Evolutionary conservation across 2,888 invertebrate species (phyloP).

Genomic region (Diachrysia chrysitis): DNA sequence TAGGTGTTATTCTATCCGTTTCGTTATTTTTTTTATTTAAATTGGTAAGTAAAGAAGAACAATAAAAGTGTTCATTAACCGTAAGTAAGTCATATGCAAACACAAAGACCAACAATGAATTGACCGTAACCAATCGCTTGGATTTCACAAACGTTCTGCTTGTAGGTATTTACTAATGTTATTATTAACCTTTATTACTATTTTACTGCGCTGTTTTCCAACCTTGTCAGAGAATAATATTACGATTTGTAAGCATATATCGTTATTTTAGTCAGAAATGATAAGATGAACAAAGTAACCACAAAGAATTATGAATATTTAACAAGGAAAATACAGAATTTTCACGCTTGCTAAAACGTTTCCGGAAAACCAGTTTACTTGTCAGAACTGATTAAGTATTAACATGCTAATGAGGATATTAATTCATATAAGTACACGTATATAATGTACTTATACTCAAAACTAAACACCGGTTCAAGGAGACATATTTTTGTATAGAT

Average conservation of each 20-base stretch:
- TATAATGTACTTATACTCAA: not conserved
- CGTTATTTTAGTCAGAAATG: conserved; percentile 37
- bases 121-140: conserved; percentile 54
- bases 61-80: conserved; percentile 34
- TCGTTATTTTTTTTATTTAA: conserved; percentile 1
- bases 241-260: conserved; percentile 37
- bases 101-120: conserved; percentile 42
- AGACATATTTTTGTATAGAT: no score
- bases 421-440: not conserved
- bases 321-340: conserved; percentile 50
- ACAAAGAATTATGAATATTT: conserved; percentile 42
- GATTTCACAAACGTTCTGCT: conserved; percentile 52
- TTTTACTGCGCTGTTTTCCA: conserved; percentile 42
- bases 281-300: conserved; percentile 49
- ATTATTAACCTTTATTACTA: conserved; percentile 35
- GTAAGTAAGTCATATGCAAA: conserved; percentile 31
- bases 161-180: conserved; percentile 45
- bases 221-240: conserved; percentile 57
- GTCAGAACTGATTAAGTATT: conserved; percentile 24
- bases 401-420: conserved; percentile 3
- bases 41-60: conserved; percentile 16
- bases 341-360: conserved; percentile 28
- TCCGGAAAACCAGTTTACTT: conserved; percentile 43
- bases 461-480: no score
- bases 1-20: not conserved